These are phyloP conservation scores for Rhabdornis inornatus DNA, from an alignment of 2,113 vertebrate genomes.

Conservation along the genomic window DNA sequence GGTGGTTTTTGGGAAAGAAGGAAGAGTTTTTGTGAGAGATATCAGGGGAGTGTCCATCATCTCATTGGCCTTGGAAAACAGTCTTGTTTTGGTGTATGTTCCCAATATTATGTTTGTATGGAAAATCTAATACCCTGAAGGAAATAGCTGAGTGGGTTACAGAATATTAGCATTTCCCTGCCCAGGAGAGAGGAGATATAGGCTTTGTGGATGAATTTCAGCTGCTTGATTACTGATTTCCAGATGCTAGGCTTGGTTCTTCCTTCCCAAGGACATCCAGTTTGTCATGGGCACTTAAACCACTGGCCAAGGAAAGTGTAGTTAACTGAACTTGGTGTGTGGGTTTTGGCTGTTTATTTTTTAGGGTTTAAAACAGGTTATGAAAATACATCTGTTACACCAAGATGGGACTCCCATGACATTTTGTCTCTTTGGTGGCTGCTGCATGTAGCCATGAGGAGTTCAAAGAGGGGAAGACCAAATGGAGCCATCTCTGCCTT, in stretches of 20 bases:
- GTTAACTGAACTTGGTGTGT: neutral
- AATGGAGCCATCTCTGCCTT: neutral
- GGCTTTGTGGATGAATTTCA: neutral
- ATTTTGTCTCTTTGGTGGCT: neutral
- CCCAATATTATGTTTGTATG: neutral
- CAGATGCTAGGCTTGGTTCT: neutral
- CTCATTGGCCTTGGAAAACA: neutral
- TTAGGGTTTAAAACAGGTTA: neutral
- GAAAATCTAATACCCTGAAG: neutral
- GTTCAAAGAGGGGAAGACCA: neutral
- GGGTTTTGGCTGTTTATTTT: neutral
- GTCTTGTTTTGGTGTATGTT: neutral
- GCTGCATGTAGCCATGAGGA: neutral
- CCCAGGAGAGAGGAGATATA: neutral
- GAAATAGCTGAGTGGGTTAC: neutral
- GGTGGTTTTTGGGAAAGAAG: neutral
- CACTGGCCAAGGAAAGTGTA: neutral
- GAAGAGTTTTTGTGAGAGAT: accelerated
- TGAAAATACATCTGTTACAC: neutral
- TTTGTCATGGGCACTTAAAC: neutral
- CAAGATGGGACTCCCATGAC: accelerated
- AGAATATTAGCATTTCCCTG: neutral
- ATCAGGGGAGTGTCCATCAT: neutral
- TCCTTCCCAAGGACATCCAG: neutral
- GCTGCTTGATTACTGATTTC: neutral